phyloP scores from a whole-genome alignment of 1,140 invertebrate species.

The Monochamus saltuarius region DNA sequence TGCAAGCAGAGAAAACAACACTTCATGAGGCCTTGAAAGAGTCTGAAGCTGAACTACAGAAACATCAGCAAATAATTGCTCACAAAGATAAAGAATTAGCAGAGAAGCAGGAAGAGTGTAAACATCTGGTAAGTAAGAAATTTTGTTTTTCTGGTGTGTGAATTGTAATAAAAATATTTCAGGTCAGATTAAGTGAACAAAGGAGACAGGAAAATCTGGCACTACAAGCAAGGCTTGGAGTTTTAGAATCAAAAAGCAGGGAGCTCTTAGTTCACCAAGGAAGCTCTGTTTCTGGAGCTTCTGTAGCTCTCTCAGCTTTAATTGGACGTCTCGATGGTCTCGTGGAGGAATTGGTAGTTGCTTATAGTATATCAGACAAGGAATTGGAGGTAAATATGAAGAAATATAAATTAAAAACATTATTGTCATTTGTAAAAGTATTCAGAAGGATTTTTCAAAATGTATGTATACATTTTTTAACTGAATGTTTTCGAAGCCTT shows the following conservation, averaged over 20 bases:
- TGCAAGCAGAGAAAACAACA: constrained; percentile 74
- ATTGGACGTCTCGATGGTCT: constrained; percentile 68
- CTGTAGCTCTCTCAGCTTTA: constrained; percentile 70
- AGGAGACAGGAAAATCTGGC: constrained; percentile 70
- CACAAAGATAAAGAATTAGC: constrained; percentile 59
- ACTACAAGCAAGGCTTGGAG: constrained; percentile 63
- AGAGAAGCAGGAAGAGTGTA: constrained; percentile 70
- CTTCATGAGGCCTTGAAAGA: constrained; percentile 73
- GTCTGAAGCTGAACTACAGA: constrained; percentile 66
- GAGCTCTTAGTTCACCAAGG: constrained; percentile 69
- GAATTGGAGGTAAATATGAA: constrained; percentile 65
- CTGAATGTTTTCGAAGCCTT: too few species aligned
- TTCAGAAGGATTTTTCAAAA: neutral
- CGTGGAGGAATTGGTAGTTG: constrained; percentile 68
- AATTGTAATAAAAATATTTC: neutral
- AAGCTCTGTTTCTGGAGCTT: constrained; percentile 68
- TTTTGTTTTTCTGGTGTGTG: neutral
- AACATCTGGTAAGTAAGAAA: constrained; percentile 60
- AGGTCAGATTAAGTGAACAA: constrained; percentile 72
- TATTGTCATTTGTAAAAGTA: neutral
- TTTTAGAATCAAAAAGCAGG: constrained; percentile 62
- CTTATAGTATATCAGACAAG: constrained; percentile 73
- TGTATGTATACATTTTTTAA: neutral
- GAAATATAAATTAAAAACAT: too few species aligned
- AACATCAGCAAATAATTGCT: constrained; percentile 55